Evolutionary conservation across 2,888 invertebrate species (phyloP), one percentile per base, ranked within the genome.

Genomic region (Serripes groenlandicus): DNA sequence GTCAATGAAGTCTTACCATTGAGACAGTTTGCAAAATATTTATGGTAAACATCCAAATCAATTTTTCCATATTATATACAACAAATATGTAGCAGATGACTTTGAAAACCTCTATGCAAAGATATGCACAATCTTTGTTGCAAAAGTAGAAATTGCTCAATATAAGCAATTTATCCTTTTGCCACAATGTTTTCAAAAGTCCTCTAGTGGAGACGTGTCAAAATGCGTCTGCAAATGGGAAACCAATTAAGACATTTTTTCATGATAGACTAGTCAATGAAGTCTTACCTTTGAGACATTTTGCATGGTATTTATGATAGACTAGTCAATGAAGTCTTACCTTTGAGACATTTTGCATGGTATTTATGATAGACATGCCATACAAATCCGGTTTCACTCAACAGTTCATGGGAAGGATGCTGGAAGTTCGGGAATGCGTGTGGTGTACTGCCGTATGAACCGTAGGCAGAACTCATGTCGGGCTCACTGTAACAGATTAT

Each of bases 331-430:
- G 99, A 2, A 97, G 98, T 86, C 91, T 89, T 92, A 97, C 97
- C 97, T 96, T 98, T 98, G 54, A 98, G 96, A 95, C 99, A 99
- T 90, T 98, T 96, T 88, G 97, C 97, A 94, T 98, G 97, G 95
- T 99, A 99, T 94, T 98, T 99, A 95, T 98, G 97, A 95, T 99
- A 99, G 2, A 97, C 98, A 94, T 98, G 98, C 95, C 99, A 99
- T 7, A 99, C 98, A 95, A 99, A 99, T 94, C 98, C 98, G 95
- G 99, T 99, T 95, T 99, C 98, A 88, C 98, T 97, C 60, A 99
- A 96, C 89, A 99, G 95, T 11, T 98, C 96, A 95, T 99, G 98
- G 92, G 98, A 98, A 49, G 99, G 99, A 96, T 99, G 99, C 94
- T 99, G 98, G 96, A 98, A 98, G 68, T 96, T 96, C 37, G 98